Conservation (phyloP, 2,888 invertebrate species). For the Taenaris catops region DNA sequence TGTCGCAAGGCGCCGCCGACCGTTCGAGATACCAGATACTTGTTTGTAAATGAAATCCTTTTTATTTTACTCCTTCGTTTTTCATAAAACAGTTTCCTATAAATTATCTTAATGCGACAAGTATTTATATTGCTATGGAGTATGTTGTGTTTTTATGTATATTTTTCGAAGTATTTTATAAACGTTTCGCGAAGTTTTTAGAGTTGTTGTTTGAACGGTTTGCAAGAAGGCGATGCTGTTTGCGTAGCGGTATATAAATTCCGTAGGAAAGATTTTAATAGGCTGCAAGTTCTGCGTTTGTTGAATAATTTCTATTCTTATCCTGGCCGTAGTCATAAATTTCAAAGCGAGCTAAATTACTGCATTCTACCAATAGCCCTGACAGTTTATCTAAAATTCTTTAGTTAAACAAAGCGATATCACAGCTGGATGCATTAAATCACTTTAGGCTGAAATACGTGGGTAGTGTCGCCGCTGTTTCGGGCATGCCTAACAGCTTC, state of each 20-base stretch:
- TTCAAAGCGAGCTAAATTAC: conserved; percentile 26
- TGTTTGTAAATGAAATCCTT: conserved; percentile 41
- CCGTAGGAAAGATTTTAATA: conserved; percentile 27
- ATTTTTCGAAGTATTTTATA: conserved; percentile 38
- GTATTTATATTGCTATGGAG: conserved; percentile 61
- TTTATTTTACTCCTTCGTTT: conserved; percentile 39
- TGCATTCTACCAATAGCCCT: conserved; percentile 26
- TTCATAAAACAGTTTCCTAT: conserved; percentile 42
- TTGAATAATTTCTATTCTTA: conserved; percentile 26
- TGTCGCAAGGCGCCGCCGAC: conserved; percentile 47
- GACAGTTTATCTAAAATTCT: conserved; percentile 31
- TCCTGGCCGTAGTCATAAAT: conserved; percentile 27
- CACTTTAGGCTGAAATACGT: conserved; percentile 47
- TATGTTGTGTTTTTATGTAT: conserved; percentile 31
- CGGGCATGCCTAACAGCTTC: conserved; percentile 58
- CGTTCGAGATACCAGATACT: conserved; percentile 40
- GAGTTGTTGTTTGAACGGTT: conserved; percentile 45
- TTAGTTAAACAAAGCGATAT: conserved; percentile 38
- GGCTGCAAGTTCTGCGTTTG: conserved; percentile 19
- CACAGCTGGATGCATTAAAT: conserved; percentile 50
- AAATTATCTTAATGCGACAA: conserved; percentile 63
- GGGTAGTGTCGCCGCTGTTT: conserved; percentile 63
- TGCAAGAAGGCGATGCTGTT: conserved; percentile 40
- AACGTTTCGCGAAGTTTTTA: conserved; percentile 41
- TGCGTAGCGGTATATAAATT: conserved; percentile 48